Evolutionary conservation across 2,113 vertebrate genomes (phyloP).

Genomic region (Parus major): DNA sequence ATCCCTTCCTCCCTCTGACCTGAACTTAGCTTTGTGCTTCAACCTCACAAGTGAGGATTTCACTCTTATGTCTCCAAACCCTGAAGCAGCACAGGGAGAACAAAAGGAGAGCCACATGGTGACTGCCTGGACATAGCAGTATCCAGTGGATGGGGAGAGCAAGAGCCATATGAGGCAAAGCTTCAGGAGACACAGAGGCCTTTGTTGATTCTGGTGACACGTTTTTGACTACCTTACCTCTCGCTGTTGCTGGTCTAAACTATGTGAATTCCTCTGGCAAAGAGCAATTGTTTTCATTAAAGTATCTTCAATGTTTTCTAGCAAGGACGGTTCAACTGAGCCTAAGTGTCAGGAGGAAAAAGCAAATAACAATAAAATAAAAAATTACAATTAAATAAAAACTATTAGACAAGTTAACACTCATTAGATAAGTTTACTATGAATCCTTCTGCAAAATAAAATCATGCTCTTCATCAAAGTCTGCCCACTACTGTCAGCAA

Average conservation of each 20-base stretch:
- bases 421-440: not conserved
- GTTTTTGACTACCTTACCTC: slow-evolving; percentile 78
- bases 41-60: not conserved
- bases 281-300: slow-evolving; percentile 84
- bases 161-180: not conserved
- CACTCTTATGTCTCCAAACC: not conserved
- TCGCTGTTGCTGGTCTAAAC: slow-evolving; percentile 86
- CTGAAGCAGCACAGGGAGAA: not conserved
- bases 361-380: not conserved
- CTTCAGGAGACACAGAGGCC: not conserved
- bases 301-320: slow-evolving; percentile 79
- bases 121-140: not conserved
- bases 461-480: not conserved
- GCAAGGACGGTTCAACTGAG: slow-evolving; percentile 7
- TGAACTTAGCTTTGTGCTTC: not conserved
- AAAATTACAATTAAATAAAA: not conserved
- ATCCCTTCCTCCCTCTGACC: not conserved
- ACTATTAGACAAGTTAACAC: not conserved
- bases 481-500: not conserved
- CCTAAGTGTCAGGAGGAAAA: slow-evolving; percentile 11
- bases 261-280: slow-evolving; percentile 89
- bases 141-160: not conserved
- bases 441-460: not conserved
- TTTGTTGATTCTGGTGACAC: not conserved
- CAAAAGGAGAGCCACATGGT: not conserved